Base-by-base conservation (phyloP, 1,140 invertebrate species). In the Metopolophium dirhodum region DNA sequence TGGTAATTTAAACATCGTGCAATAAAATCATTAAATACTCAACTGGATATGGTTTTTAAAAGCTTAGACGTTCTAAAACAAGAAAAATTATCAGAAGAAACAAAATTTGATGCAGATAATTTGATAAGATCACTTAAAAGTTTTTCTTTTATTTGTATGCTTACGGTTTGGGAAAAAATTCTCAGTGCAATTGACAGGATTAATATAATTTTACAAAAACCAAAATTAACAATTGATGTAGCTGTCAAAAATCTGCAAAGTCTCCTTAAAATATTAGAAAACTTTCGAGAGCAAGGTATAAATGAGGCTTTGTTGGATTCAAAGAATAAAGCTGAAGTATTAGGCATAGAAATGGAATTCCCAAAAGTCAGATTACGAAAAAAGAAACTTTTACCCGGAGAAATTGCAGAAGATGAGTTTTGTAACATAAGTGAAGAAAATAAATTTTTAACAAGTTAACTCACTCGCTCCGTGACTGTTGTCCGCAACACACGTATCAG, bases 181-280 rank as follows among this genome's bases (percentile, higher is more conserved):
- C 68, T 91, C 30, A 82, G 68, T 82, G 68, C 45, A 30, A 77
- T 91, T 35, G 41, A 91, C 30, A 47, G 68, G 3, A 91, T 91
- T 91, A 91, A 91, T 82, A 82, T 91, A 82, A 91, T 91, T 91
- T 91, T 91, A 91, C 68, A 82, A 91, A 91, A 91, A 49, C 41
- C 45, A 49, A 91, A 91, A 91, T 49, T 82, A 14, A 51, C 61
- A 82, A 91, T 82, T 82, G 68, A 82, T 49, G 90, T 82, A 22
- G 45, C 68, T 91, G 30, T 77, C 9, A 68, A 68, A 45, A 20
- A 91, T 82, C 61, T 82, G 7, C 61, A 91, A 82, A 49, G 90
- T 6, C 41, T 91, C n/a, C 30, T 91, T 47, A 82, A 82, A 85
- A 85, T 85, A 45, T 23, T 77, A 68, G 26, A 90, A 90, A 90